Base-by-base conservation (phyloP, 1,140 invertebrate species). In the Drosophila nigromelanica region DNA sequence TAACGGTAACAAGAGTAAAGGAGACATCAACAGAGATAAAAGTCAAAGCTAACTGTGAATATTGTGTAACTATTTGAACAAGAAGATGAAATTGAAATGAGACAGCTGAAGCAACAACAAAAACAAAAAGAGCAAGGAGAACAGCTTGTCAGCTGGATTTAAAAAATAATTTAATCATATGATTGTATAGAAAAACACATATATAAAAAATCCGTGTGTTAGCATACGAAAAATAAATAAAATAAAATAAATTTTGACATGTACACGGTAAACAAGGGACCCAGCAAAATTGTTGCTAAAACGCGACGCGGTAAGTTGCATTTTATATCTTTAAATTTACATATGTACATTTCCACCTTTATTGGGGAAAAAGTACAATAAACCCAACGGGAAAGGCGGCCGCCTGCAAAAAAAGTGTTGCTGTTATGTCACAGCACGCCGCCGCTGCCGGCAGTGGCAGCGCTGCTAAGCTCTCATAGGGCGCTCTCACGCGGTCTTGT, bases 231-330 rank as follows among this genome's bases (percentile, higher is more conserved):
- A 40, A 67, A 66, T 10, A 64, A 42, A 37, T 60, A 60, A 2
- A 18, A 33, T 40, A 21, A 11, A 8, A 62, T 37, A 6, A 51
- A 55, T 42, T 42, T 61, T 69, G 79, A 71, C 64, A 97, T 97
- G 96, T 97, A 97, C 93, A 96, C 96, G 79, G 95, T 97, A 77
- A 95, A 95, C 62, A 96, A 96, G 93, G 95, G 95, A 60, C 96
- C 96, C 54, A 97, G 95, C 92, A 97, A 97, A 93, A 96, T 97
- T 86, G 96, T 96, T 74, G 95, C 96, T 52, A 97, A 97, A 94
- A 95, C 96, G 75, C 93, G 96, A 89, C 93, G 96, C 94, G 96
- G 96, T 96, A 93, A 92, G 91, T 89, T 24, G 14, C 6, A 33
- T 48, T 55, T 47, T 8, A 11, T 15, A 6, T 0, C 4, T 27